phyloP scores from a whole-genome alignment of 2,113 vertebrate genomes.

The Amazona vittata region DNA sequence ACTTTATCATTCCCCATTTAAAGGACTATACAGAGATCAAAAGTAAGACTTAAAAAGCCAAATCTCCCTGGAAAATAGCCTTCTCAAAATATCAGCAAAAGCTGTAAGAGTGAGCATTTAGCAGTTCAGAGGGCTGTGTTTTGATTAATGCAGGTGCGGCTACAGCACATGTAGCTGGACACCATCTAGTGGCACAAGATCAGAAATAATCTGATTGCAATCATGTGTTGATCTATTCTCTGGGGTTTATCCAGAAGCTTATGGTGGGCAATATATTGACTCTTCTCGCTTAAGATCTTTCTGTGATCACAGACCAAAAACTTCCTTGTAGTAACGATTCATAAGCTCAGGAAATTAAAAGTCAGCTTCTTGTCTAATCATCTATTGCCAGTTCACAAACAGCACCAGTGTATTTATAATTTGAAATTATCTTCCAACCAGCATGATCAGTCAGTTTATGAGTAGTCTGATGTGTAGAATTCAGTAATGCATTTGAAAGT shows the following conservation, averaged over 20 bases:
- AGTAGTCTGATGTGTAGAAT: not conserved
- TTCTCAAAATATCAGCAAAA: not conserved
- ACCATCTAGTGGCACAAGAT: constrained; percentile 10
- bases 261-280: not conserved
- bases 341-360: not conserved
- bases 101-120: not conserved
- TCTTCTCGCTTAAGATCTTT: not conserved
- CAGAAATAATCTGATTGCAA: not conserved
- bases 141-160: not conserved
- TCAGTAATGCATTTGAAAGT: not conserved
- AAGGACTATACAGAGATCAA: constrained; percentile 37
- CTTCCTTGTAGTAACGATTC: not conserved
- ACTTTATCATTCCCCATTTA: not conserved
- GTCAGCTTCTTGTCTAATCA: not conserved
- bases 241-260: not conserved
- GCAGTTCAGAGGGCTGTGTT: not conserved
- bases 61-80: constrained; percentile 18
- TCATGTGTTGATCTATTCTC: not conserved
- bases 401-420: not conserved
- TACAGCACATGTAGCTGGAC: not conserved
- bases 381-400: not conserved
- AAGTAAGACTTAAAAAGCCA: constrained; percentile 39
- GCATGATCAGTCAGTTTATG: not conserved
- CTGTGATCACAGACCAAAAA: not conserved
- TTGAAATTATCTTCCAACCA: not conserved